These are phyloP conservation scores for Drosophila sp. DNA, from an alignment of 1,140 invertebrate species.

Conservation along the genomic window DNA sequence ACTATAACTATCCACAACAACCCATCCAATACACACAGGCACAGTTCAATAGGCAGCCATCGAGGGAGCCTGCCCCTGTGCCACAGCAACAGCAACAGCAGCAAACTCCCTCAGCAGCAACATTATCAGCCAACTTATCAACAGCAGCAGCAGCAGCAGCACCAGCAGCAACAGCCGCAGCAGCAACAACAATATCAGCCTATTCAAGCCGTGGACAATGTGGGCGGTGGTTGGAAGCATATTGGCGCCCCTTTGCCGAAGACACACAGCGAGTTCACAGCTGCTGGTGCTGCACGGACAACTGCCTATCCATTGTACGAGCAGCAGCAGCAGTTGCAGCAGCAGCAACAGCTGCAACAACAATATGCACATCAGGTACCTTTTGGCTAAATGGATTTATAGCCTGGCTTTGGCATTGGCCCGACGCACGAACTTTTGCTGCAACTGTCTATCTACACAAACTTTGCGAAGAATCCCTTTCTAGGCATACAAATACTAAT, in stretches of 20 bases:
- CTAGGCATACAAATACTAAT: constrained; percentile 18
- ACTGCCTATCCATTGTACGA: constrained; percentile 11
- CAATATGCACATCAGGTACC: constrained; percentile 82
- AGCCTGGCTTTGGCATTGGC: constrained; percentile 55
- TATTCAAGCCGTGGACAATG: constrained; percentile 32
- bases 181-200: constrained; percentile 36
- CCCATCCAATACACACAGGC: constrained; percentile 79
- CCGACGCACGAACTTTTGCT: constrained; percentile 57
- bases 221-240: constrained; percentile 69
- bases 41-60: constrained; percentile 73
- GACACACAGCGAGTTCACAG: constrained; percentile 48
- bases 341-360: constrained; percentile 74
- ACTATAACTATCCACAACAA: constrained; percentile 55
- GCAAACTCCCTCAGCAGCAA: constrained; percentile 30
- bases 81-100: constrained; percentile 12
- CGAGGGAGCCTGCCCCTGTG: constrained; percentile 55
- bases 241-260: constrained; percentile 72
- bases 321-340: constrained; percentile 36
- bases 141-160: constrained; percentile 29
- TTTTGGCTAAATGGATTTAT: constrained; percentile 54
- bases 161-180: constrained; percentile 7
- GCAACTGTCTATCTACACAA: constrained; percentile 48
- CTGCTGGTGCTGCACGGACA: constrained; percentile 33
- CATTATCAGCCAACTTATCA: constrained; percentile 29
- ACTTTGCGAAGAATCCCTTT: constrained; percentile 15